Conservation (phyloP, 2,797 vertebrate species). For the Fringilla coelebs region DNA sequence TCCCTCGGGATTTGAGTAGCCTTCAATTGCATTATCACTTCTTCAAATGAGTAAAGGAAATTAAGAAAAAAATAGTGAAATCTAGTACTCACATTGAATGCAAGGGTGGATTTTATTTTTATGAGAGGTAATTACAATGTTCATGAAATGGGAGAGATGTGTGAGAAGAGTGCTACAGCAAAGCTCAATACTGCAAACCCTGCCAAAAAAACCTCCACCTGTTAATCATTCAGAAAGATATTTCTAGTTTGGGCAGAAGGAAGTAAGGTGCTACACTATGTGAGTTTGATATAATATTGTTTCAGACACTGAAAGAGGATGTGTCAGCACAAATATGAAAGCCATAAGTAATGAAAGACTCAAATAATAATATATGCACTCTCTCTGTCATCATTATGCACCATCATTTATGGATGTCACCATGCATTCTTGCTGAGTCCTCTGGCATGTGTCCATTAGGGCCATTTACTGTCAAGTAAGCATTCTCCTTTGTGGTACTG, state of each 20-base stretch:
- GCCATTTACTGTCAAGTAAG: conserved; percentile 40
- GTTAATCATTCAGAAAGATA: neutral
- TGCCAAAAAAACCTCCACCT: neutral
- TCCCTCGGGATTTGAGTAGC: neutral
- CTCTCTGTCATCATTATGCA: neutral
- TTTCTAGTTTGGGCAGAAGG: neutral
- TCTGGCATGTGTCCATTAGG: conserved; percentile 32
- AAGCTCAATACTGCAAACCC: neutral
- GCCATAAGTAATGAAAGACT: neutral
- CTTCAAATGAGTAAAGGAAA: neutral
- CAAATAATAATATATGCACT: neutral
- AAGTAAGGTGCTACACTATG: neutral
- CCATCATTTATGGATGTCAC: neutral
- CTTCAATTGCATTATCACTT: neutral
- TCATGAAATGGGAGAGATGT: neutral
- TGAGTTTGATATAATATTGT: neutral
- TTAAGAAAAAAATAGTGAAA: neutral
- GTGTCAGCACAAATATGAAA: conserved; percentile 38
- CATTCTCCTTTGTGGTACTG: neutral
- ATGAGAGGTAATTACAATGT: neutral
- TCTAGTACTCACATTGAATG: neutral
- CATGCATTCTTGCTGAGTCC: conserved; percentile 22
- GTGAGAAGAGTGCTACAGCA: neutral
- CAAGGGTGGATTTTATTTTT: neutral
- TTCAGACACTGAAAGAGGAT: neutral